phyloP scores from a whole-genome alignment of 2,888 invertebrate species.

The Cataglyphis rosenhaueri region DNA sequence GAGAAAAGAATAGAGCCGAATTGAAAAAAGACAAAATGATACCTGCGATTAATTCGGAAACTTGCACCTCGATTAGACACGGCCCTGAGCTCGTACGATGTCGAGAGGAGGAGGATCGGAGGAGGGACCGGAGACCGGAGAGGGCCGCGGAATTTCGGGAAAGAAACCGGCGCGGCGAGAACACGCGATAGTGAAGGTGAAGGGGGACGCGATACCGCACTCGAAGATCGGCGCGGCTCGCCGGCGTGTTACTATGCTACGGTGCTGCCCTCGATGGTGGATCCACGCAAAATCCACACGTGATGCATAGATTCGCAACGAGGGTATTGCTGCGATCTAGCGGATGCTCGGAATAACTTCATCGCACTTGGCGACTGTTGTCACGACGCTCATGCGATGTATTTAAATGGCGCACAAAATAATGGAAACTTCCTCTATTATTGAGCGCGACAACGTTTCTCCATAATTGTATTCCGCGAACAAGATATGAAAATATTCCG shows the following conservation, averaged over 20 bases:
- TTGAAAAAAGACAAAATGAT: background rate
- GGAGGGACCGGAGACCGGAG: slow-evolving; percentile 57
- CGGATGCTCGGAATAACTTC: background rate
- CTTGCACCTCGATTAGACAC: slow-evolving; percentile 59
- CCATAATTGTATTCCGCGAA: background rate
- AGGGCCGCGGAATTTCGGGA: slow-evolving; percentile 75
- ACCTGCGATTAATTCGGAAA: background rate
- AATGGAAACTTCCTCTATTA: background rate
- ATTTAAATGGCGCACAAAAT: background rate
- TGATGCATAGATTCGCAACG: background rate
- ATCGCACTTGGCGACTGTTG: background rate
- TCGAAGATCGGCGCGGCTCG: slow-evolving; percentile 70
- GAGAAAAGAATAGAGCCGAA: too few relatives aligned
- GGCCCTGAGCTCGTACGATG: slow-evolving; percentile 72
- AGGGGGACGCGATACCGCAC: slow-evolving; percentile 86
- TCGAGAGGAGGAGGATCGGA: slow-evolving; percentile 69
- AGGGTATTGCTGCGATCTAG: slow-evolving; percentile 21
- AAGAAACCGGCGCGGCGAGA: slow-evolving; percentile 76
- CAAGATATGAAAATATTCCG: background rate
- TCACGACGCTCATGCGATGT: background rate
- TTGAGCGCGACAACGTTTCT: background rate
- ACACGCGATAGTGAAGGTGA: slow-evolving; percentile 84
- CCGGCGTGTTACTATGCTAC: slow-evolving; percentile 83
- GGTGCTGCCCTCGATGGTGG: slow-evolving; percentile 75
- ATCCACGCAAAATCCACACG: slow-evolving; percentile 38